phyloP scores from a whole-genome alignment of 2,888 invertebrate genomes.

The Venustoraphidia nigricollis region DNA sequence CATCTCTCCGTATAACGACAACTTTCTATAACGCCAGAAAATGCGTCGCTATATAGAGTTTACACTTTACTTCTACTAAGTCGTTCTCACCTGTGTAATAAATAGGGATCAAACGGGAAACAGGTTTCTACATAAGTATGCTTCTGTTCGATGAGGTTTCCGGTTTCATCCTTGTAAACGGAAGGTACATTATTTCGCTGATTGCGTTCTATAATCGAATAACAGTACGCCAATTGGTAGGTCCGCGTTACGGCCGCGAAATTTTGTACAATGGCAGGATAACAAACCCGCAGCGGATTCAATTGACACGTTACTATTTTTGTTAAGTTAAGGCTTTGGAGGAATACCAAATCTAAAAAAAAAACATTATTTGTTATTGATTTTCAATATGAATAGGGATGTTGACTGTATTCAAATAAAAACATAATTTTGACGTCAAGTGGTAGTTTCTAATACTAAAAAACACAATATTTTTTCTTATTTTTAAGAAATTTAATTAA shows the following conservation, averaged over 20 bases:
- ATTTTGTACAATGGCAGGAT: constrained; percentile 57
- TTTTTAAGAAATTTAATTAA: too few relatives aligned
- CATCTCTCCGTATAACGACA: too few relatives aligned
- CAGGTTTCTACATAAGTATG: constrained; percentile 40
- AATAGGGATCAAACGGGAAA: constrained; percentile 86
- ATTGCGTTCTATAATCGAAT: constrained; percentile 78
- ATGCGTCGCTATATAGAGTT: too few relatives aligned
- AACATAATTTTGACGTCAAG: too few relatives aligned
- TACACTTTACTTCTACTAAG: too few relatives aligned
- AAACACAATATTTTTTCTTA: too few relatives aligned
- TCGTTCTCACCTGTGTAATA: constrained; percentile 47
- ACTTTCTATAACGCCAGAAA: too few relatives aligned
- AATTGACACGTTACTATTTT: constrained; percentile 72
- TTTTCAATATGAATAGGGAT: not conserved
- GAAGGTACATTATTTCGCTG: constrained; percentile 42
- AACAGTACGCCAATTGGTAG: constrained; percentile 86
- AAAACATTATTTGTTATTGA: constrained; percentile 9
- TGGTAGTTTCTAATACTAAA: too few relatives aligned
- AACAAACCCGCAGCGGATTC: constrained; percentile 77
- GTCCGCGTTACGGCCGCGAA: constrained; percentile 69
- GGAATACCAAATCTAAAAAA: constrained; percentile 57
- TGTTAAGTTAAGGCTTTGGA: constrained; percentile 69
- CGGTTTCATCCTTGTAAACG: constrained; percentile 34
- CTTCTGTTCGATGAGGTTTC: constrained; percentile 17
- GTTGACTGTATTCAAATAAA: too few relatives aligned